Conservation (phyloP, 1,140 invertebrate genomes). For the Elymnias hypermnestra region DNA sequence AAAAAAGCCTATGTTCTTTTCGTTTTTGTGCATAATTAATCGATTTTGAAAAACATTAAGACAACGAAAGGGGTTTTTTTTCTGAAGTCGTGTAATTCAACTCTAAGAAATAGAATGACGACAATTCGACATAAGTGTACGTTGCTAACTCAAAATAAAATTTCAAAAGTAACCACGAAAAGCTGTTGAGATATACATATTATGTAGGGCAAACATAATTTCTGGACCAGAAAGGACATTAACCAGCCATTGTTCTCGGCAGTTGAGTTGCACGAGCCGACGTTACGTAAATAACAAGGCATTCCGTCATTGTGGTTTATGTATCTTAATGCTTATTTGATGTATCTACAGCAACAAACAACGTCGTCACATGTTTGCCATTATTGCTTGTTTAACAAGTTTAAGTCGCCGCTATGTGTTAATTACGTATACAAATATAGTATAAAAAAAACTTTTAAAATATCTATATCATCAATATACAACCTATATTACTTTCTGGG, state of each 20-base stretch:
- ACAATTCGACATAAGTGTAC: no score
- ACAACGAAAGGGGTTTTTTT: no score
- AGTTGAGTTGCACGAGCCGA: constrained; percentile 21
- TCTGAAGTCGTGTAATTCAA: no score
- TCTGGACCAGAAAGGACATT: constrained; percentile 64
- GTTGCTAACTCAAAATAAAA: no score
- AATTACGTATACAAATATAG: background rate
- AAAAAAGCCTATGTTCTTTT: no score
- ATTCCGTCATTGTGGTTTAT: constrained; percentile 20
- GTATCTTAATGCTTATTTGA: constrained; percentile 14
- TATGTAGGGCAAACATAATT: constrained; percentile 50
- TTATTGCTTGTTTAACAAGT: constrained; percentile 3
- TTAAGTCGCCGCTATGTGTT: background rate
- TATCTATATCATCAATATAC: no score
- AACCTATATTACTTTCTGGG: no score
- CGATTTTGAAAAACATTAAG: no score
- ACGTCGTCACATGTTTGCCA: constrained; percentile 6
- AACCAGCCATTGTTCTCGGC: constrained; percentile 42
- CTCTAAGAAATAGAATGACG: no score
- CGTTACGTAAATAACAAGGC: constrained; percentile 29
- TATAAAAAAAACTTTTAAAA: no score
- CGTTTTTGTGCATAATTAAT: no score
- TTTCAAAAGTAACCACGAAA: background rate
- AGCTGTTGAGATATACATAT: background rate
- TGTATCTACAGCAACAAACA: constrained; percentile 16